Percentiles rank a stretch among this genome's conserved stretches.
phyloP scores from a whole-genome alignment of 2,797 vertebrate genomes.

The Phalanger gymnotis region DNA sequence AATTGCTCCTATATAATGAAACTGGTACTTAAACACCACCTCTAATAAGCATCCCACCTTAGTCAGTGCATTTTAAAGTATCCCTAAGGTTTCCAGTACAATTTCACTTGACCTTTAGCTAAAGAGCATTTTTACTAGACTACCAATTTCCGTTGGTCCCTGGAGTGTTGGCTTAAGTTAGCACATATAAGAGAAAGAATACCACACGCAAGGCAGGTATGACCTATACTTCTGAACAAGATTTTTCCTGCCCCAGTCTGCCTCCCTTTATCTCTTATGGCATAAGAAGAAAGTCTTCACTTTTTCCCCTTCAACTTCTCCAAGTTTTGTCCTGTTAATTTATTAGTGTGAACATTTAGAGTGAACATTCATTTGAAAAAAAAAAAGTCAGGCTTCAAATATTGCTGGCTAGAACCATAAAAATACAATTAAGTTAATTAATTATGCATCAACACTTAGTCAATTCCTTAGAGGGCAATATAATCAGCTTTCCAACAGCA shows the following conservation, averaged over 20 bases:
- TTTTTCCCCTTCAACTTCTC: background rate
- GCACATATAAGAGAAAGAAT: constrained; percentile 39
- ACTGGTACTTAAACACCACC: constrained; percentile 62
- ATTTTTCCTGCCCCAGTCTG: background rate
- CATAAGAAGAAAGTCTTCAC: background rate
- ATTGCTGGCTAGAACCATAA: background rate
- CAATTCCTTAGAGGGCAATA: background rate
- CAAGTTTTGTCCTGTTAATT: background rate
- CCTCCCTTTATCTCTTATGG: background rate
- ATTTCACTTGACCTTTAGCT: constrained; percentile 81
- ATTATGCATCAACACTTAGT: background rate
- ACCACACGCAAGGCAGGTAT: background rate
- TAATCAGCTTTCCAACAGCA: background rate
- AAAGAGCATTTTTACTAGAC: constrained; percentile 76
- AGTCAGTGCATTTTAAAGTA: constrained; percentile 76
- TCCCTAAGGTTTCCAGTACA: constrained; percentile 77
- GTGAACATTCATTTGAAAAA: background rate
- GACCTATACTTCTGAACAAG: constrained; percentile 25
- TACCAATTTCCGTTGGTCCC: constrained; percentile 61
- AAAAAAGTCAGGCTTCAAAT: background rate
- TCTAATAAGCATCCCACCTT: constrained; percentile 77
- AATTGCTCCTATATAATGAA: constrained; percentile 79
- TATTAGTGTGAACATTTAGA: background rate
- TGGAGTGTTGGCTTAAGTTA: constrained; percentile 63
- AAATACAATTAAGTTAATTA: background rate